Evolutionary conservation across 2,797 vertebrate species (phyloP), one percentile per base, ranked within the genome.

Genomic region (Petrocephalus sullivani): DNA sequence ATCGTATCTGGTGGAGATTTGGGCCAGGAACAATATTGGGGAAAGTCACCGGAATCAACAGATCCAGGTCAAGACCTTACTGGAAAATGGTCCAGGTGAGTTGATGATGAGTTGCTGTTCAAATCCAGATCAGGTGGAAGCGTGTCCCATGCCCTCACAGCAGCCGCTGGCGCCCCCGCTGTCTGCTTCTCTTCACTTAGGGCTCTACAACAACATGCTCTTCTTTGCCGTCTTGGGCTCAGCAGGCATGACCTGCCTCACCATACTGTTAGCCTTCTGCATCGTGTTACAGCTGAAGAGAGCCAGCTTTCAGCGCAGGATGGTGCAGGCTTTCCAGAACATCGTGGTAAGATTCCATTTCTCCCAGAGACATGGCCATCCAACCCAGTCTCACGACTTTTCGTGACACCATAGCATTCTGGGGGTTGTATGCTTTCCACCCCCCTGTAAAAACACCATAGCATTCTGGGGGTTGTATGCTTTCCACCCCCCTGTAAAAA

Each of bases 141-240:
- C 33, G 41, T 6, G 8, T 78, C 8, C 41, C 2, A 0, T 19
- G 37, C 41, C 41, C 9, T 81, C 75, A 81, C 37, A 41, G n/a
- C 75, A 49, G 37, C 75, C 33, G 41, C 71, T 10, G 16, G 5
- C 33, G 41, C 19, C 41, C 4, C 71, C 46, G 41, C 0, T 28
- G 6, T 81, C 19, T 81, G 37, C 84, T 85, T 58, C 28, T 87
- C 16, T 90, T 54, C 91, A 19, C 87, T 89, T 91, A 97, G 96
- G 91, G 85, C 67, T 92, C 2, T 87, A 90, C 28, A 92, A 95
- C 14, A 96, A 94, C 92, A 96, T 97, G 96, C 92, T 97, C 88
- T 96, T 97, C 37, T 96, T 96, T 88, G 97, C 97, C 33, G 97
- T 97, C 85, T 95, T 97, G 53, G 96, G 97, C 33, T 97, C 97